Evolutionary conservation across 2,113 vertebrate species (phyloP).

Genomic region (Campylomormyrus numenius): DNA sequence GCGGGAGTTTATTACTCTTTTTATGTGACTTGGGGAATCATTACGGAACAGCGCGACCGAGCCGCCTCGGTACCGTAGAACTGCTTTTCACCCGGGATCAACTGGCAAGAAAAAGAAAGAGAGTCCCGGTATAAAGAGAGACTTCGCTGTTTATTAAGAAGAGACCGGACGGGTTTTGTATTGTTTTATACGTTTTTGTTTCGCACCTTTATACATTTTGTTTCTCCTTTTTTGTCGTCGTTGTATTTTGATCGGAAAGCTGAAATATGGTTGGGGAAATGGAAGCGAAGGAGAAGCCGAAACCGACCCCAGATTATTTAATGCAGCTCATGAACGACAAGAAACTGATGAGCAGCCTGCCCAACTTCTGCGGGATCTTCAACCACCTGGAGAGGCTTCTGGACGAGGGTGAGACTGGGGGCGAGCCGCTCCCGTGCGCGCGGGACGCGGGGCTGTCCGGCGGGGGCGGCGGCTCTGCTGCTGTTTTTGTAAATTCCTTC

Average conservation of each 20-base stretch:
- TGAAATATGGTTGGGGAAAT: conserved; percentile 91
- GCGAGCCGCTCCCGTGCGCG: not conserved
- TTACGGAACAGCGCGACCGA: conserved; percentile 28
- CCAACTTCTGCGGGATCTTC: conserved; percentile 98
- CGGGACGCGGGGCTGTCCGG: not conserved
- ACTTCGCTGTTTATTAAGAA: not conserved
- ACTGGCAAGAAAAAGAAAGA: not conserved
- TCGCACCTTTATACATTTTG: not conserved
- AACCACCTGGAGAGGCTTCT: conserved; percentile 93
- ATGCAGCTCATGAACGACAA: conserved; percentile 99
- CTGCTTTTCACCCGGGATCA: not conserved
- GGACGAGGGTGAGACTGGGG: conserved; percentile 77
- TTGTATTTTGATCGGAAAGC: not conserved
- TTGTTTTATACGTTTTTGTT: not conserved
- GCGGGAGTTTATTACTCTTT: conserved; percentile 23
- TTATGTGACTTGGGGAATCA: conserved; percentile 11
- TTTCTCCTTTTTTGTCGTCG: not conserved
- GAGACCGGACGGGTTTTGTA: not conserved
- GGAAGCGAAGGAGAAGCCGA: conserved; percentile 94
- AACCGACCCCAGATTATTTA: conserved; percentile 93
- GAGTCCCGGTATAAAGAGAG: not conserved
- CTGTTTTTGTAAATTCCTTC: not conserved
- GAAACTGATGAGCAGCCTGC: conserved; percentile 95
- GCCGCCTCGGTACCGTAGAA: conserved; percentile 27
- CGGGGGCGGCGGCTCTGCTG: not conserved